Evolutionary conservation across 2,113 vertebrate genomes (phyloP).

Genomic region (Thoracochromis brauschi): DNA sequence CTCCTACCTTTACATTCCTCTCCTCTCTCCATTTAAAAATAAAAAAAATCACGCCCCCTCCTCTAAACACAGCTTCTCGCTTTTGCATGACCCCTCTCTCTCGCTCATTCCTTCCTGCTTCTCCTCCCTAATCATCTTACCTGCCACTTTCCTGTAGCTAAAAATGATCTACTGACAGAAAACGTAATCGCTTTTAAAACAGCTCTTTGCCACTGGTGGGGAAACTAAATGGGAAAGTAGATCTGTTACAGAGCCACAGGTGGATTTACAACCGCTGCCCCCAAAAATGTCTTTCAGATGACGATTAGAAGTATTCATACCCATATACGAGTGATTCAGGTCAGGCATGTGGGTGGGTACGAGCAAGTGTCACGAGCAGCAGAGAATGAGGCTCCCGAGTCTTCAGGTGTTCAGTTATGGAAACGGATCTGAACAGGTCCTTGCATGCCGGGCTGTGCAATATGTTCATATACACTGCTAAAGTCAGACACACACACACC

Average conservation of each 20-base stretch:
- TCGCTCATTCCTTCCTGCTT: slow-evolving; percentile 16
- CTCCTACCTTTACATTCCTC: slow-evolving; percentile 70
- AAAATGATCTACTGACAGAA: slow-evolving; percentile 39
- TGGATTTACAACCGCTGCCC: slow-evolving; percentile 2
- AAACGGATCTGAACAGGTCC: slow-evolving; percentile 55
- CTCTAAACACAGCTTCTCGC: slow-evolving; percentile 38
- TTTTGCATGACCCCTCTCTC: slow-evolving; percentile 27
- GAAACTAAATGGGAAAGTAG: not conserved
- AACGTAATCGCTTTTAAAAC: slow-evolving; percentile 12
- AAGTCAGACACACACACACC: slow-evolving; percentile 34
- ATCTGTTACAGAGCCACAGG: not conserved
- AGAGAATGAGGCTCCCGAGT: not conserved
- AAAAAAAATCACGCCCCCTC: slow-evolving; percentile 14
- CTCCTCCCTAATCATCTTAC: slow-evolving; percentile 22
- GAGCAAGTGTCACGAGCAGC: not conserved
- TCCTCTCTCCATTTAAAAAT: slow-evolving; percentile 41
- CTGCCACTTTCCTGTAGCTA: slow-evolving; percentile 19
- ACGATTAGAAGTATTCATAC: not conserved
- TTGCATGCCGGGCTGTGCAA: slow-evolving; percentile 31
- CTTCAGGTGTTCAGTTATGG: slow-evolving; percentile 52
- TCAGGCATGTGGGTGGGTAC: not conserved
- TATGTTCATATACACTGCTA: slow-evolving; percentile 9
- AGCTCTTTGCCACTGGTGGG: not conserved
- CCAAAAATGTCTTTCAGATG: not conserved
- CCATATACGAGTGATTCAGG: not conserved